These are phyloP conservation scores for Hemicrepidius hirtus DNA, from an alignment of 2,888 invertebrate species.

Conservation along the genomic window DNA sequence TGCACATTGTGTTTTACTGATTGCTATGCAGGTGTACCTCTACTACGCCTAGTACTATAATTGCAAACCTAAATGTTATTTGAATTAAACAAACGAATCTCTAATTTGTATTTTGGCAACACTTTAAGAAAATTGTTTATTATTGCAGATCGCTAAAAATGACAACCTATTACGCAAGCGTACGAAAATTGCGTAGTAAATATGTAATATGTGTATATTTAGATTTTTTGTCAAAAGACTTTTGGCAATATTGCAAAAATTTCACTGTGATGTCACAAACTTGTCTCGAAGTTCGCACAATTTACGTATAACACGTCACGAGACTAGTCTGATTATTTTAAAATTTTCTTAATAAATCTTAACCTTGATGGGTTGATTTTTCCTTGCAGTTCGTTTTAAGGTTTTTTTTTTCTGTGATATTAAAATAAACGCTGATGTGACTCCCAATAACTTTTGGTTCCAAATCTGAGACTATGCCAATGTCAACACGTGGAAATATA, in stretches of 20 bases:
- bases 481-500: slow-evolving; percentile 33
- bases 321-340: slow-evolving; percentile 22
- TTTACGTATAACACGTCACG: slow-evolving; percentile 21
- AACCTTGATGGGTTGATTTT: slow-evolving; percentile 29
- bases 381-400: slow-evolving; percentile 2
- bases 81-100: slow-evolving; percentile 5
- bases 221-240: slow-evolving; percentile 26
- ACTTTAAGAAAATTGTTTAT: slow-evolving; percentile 11
- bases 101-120: slow-evolving; percentile 17
- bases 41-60: background rate
- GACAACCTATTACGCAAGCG: slow-evolving; percentile 34
- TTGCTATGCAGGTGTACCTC: slow-evolving; percentile 31
- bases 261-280: slow-evolving; percentile 29
- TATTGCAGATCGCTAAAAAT: slow-evolving; percentile 19
- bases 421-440: slow-evolving; percentile 37
- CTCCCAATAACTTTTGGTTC: slow-evolving; percentile 29
- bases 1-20: slow-evolving; percentile 35
- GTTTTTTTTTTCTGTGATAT: background rate
- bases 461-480: slow-evolving; percentile 27
- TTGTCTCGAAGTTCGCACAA: slow-evolving; percentile 1
- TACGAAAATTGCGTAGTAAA: slow-evolving; percentile 30
- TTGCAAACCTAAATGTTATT: background rate
- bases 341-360: slow-evolving; percentile 18
- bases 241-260: slow-evolving; percentile 35
- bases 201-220: slow-evolving; percentile 32